phyloP scores from a whole-genome alignment of 2,888 invertebrate genomes.

The Pseudococcus viburni region DNA sequence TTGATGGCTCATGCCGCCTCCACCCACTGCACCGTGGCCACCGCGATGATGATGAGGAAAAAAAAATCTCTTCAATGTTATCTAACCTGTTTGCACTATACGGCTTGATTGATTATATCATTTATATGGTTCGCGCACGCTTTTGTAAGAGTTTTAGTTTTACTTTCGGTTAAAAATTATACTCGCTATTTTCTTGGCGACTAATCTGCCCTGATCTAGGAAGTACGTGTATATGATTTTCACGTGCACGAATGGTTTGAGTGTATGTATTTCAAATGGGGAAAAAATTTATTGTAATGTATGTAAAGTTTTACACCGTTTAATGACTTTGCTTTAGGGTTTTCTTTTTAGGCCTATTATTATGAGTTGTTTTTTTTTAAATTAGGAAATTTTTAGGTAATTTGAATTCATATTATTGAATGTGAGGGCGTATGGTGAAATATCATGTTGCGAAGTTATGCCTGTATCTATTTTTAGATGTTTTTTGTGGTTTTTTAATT shows the following conservation, averaged over 20 bases:
- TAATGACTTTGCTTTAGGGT: neutral
- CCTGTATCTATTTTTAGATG: neutral
- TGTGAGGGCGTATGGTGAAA: constrained; percentile 5
- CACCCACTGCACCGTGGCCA: neutral
- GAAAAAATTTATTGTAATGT: neutral
- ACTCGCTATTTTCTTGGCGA: neutral
- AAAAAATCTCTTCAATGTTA: constrained; percentile 38
- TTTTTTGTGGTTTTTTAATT: neutral
- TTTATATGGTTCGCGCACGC: constrained; percentile 37
- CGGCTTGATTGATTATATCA: constrained; percentile 42
- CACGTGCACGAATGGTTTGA: neutral
- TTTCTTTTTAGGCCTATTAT: constrained; percentile 7
- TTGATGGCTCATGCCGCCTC: neutral
- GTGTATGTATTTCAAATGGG: neutral
- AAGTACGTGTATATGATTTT: neutral
- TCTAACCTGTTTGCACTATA: constrained; percentile 32
- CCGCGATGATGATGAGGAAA: neutral
- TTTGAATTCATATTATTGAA: constrained; percentile 4
- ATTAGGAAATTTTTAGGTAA: neutral
- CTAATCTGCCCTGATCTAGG: constrained; percentile 19
- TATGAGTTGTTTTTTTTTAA: neutral
- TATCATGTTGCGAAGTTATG: neutral
- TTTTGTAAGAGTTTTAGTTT: constrained; percentile 38
- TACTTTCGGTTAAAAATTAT: constrained; percentile 42
- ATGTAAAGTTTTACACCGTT: neutral